phyloP scores from a whole-genome alignment of 2,888 invertebrate genomes.

The Pocota personata region DNA sequence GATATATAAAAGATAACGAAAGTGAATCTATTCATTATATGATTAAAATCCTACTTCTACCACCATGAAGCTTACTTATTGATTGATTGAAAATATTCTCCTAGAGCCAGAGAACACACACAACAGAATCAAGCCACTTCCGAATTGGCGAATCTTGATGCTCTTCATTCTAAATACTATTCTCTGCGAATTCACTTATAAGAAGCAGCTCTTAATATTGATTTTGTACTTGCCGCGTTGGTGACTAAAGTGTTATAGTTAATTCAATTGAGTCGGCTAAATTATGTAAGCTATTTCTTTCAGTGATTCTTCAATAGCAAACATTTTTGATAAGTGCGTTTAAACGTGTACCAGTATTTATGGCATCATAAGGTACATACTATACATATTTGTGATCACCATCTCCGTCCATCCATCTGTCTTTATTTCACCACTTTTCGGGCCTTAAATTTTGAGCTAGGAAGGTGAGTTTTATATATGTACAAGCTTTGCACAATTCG shows the following conservation, averaged over 20 bases:
- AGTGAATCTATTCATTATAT: not conserved
- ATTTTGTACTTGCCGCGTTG: not conserved
- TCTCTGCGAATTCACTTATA: not conserved
- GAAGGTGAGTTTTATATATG: too few relatives aligned
- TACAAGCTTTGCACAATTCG: too few relatives aligned
- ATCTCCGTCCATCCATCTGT: too few relatives aligned
- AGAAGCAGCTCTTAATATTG: not conserved
- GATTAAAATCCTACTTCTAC: slow-evolving; percentile 11
- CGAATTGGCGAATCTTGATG: slow-evolving; percentile 22
- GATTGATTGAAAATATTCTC: slow-evolving; percentile 10
- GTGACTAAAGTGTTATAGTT: not conserved
- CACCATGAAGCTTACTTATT: not conserved
- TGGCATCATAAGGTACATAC: too few relatives aligned
- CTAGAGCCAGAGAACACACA: slow-evolving; percentile 3
- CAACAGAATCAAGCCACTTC: slow-evolving; percentile 13
- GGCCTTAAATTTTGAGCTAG: too few relatives aligned
- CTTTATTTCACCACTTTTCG: too few relatives aligned
- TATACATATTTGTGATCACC: too few relatives aligned
- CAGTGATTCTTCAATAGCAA: too few relatives aligned
- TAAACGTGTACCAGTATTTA: too few relatives aligned
- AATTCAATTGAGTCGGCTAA: not conserved
- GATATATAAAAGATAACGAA: slow-evolving; percentile 1
- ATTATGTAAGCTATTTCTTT: slow-evolving; percentile 6
- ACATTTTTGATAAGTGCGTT: too few relatives aligned
- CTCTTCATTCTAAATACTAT: slow-evolving; percentile 47